Percentiles rank a stretch among this genome's conserved stretches.
These are phyloP conservation scores for Daktulosphaira vitifoliae DNA, from an alignment of 1,140 invertebrate species.

Conservation along the genomic window DNA sequence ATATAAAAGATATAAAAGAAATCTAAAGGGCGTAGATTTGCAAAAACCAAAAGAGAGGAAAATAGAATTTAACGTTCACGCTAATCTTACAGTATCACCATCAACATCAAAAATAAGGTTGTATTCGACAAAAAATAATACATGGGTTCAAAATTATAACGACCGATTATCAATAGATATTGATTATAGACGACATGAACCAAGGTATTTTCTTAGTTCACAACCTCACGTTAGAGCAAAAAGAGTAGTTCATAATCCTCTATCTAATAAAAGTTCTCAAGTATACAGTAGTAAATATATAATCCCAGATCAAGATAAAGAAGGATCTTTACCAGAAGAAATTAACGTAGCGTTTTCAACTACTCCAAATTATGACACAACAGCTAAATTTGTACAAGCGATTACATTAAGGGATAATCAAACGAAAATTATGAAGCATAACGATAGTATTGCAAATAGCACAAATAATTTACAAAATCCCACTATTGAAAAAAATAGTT, in stretches of 20 bases:
- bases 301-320: slow-evolving; percentile 1
- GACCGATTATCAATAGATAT: neutral
- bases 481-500: slow-evolving; percentile 32
- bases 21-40: slow-evolving; percentile 17
- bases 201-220: slow-evolving; percentile 12
- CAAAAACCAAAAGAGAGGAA: slow-evolving; percentile 14
- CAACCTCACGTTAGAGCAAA: neutral
- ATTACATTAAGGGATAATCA: neutral
- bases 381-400: neutral
- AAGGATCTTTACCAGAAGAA: slow-evolving; percentile 32
- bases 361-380: slow-evolving; percentile 4
- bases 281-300: slow-evolving; percentile 25
- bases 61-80: neutral
- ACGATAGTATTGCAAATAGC: neutral
- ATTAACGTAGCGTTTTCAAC: slow-evolving; percentile 21
- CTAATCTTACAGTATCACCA: slow-evolving; percentile 1
- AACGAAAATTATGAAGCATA: slow-evolving; percentile 13
- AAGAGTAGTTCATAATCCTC: slow-evolving; percentile 19
- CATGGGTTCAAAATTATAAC: slow-evolving; percentile 3
- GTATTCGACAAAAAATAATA: slow-evolving; percentile 3
- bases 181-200: slow-evolving; percentile 11
- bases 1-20: slow-evolving; percentile 18
- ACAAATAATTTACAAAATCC: neutral
- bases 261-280: slow-evolving; percentile 2
- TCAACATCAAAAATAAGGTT: slow-evolving; percentile 11